A percentile compares a stretch with the other conserved stretches of the same genome.
Conservation (phyloP, 2,888 invertebrate species). For the Hydroisotoma schaefferi region DNA sequence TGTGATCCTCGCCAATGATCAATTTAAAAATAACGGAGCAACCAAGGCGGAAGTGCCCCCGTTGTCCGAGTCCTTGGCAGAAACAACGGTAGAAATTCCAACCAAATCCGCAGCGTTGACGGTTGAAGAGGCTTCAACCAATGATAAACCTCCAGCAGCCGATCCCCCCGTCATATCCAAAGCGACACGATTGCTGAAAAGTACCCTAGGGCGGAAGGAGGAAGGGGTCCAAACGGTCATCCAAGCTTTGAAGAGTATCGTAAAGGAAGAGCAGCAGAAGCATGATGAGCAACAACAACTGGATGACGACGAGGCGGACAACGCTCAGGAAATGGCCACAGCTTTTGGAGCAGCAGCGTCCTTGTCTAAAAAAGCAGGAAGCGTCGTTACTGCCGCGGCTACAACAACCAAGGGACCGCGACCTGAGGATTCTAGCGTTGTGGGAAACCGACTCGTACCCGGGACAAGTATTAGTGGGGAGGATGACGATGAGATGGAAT, state of each 20-base stretch:
- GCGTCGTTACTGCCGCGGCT: background rate
- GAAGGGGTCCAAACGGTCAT: conserved; percentile 43
- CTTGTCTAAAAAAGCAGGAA: background rate
- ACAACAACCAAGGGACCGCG: conserved; percentile 10
- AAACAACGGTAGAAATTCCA: background rate
- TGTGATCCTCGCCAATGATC: conserved; percentile 51
- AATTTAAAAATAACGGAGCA: conserved; percentile 7
- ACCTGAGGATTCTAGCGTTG: conserved; percentile 13
- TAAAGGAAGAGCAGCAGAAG: conserved; percentile 45
- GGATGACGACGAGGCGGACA: no score
- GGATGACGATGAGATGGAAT: conserved; percentile 41
- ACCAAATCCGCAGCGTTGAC: conserved; percentile 15
- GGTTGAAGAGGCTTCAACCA: conserved; percentile 17
- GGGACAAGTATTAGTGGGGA: conserved; percentile 34
- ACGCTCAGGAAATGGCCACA: conserved; percentile 1
- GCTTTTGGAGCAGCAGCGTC: background rate
- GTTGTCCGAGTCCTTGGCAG: no score
- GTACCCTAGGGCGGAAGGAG: conserved; percentile 25
- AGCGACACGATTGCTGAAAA: conserved; percentile 3
- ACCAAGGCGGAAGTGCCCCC: conserved; percentile 23
- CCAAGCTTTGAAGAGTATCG: conserved; percentile 46
- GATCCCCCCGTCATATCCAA: background rate
- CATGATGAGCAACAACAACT: conserved; percentile 25
- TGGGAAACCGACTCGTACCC: conserved; percentile 22
- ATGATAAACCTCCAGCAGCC: background rate